These are phyloP conservation scores for Catharus fuscescens DNA, from an alignment of 2,113 vertebrate species.

Conservation along the genomic window DNA sequence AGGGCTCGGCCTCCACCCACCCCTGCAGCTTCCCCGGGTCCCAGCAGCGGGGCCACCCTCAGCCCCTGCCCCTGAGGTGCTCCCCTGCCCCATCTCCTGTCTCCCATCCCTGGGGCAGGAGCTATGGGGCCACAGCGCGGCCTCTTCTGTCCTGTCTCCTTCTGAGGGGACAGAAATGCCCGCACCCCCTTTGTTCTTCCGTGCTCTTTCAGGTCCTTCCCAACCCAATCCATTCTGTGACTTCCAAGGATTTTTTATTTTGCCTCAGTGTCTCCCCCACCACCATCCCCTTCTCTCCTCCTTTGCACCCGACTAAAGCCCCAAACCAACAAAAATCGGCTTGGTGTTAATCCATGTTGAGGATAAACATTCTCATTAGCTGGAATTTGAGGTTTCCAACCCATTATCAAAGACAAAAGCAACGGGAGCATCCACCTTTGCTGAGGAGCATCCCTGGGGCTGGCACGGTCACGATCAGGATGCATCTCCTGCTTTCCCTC, in stretches of 20 bases:
- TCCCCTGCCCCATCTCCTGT: accelerated
- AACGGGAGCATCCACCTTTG: neutral
- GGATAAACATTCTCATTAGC: neutral
- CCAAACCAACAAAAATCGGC: neutral
- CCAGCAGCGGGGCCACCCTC: accelerated
- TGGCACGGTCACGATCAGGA: accelerated
- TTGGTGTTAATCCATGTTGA: accelerated
- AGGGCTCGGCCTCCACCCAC: neutral
- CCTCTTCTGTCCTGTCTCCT: neutral
- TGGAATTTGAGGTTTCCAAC: neutral
- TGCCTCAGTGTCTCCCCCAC: accelerated
- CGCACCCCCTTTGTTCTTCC: neutral
- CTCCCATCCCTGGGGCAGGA: neutral
- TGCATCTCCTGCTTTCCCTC: neutral
- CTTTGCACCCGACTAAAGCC: accelerated
- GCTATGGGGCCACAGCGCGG: neutral
- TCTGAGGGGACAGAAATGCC: neutral
- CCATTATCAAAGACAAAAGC: neutral
- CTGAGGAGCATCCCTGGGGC: neutral
- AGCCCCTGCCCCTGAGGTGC: accelerated
- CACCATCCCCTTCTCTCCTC: neutral
- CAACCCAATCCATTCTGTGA: neutral
- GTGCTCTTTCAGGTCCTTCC: neutral
- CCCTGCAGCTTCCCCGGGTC: too few species aligned
- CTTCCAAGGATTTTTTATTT: neutral